Percentiles rank a stretch among this genome's conserved stretches.
These are phyloP conservation scores for Hyposoter didymator DNA, from an alignment of 2,888 invertebrate species.

Conservation along the genomic window DNA sequence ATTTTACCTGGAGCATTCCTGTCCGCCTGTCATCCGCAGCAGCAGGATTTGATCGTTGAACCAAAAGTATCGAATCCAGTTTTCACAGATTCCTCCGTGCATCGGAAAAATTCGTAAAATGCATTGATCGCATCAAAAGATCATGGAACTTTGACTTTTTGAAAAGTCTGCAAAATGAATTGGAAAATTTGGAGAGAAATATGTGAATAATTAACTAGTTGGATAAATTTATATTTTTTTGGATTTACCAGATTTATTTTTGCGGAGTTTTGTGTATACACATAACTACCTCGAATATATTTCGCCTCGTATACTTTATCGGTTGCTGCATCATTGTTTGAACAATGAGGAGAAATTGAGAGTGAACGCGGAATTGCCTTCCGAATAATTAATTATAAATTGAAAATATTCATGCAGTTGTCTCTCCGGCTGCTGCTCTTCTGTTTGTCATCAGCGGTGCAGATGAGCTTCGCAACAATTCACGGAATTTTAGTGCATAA, in stretches of 20 bases:
- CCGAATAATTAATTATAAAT: not conserved
- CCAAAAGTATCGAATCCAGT: too few species aligned
- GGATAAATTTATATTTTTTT: too few species aligned
- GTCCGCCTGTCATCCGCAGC: too few species aligned
- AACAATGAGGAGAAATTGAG: not conserved
- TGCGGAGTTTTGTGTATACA: not conserved
- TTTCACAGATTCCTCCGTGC: too few species aligned
- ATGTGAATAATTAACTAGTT: not conserved
- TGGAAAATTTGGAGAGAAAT: too few species aligned
- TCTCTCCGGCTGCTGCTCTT: not conserved
- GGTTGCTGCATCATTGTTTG: not conserved
- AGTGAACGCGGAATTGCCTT: not conserved
- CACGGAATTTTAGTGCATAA: not conserved
- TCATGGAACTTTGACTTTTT: too few species aligned
- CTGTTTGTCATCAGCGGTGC: not conserved
- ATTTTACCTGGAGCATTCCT: too few species aligned
- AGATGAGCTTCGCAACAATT: not conserved
- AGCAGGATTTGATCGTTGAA: too few species aligned
- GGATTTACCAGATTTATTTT: too few species aligned
- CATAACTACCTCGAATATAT: not conserved
- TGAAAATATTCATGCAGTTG: constrained; percentile 1
- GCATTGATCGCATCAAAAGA: too few species aligned
- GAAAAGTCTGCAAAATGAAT: too few species aligned
- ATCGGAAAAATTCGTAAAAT: too few species aligned
- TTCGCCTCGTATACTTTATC: not conserved